Conservation (phyloP, 2,888 invertebrate genomes). For the Melieria crassipennis region DNA sequence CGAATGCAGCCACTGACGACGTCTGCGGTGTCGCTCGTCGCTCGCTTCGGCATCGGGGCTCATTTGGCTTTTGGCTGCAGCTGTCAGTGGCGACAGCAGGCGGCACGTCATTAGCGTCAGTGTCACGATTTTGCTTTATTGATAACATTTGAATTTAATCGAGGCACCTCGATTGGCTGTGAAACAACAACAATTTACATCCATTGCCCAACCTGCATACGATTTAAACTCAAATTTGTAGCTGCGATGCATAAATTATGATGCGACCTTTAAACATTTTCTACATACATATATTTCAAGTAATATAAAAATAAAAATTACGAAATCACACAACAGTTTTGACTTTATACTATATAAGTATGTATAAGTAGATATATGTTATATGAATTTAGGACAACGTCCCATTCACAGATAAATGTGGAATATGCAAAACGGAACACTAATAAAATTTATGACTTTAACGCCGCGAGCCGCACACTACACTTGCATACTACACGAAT, state of each 20-base stretch:
- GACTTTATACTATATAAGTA: not conserved
- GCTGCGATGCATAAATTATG: conserved; percentile 1
- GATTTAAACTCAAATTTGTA: conserved; percentile 24
- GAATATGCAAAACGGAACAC: too few relatives aligned
- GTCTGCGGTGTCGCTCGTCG: not conserved
- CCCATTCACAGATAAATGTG: too few relatives aligned
- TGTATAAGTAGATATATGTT: not conserved
- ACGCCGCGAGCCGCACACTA: too few relatives aligned
- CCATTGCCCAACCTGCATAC: conserved; percentile 14
- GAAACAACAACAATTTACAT: too few relatives aligned
- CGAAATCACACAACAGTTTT: too few relatives aligned
- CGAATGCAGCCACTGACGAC: not conserved
- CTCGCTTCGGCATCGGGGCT: not conserved
- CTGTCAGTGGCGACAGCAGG: not conserved
- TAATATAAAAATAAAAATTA: too few relatives aligned
- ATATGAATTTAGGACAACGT: too few relatives aligned
- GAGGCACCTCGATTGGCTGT: too few relatives aligned
- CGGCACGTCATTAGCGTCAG: conserved; percentile 53
- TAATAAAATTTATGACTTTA: too few relatives aligned
- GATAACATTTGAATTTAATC: conserved; percentile 26
- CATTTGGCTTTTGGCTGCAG: not conserved
- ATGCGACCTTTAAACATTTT: too few relatives aligned
- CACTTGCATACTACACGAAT: not conserved
- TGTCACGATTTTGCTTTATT: conserved; percentile 55
- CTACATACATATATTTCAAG: too few relatives aligned